Base-by-base conservation (phyloP, 2,113 vertebrate genomes). In the Cervus canadensis region DNA sequence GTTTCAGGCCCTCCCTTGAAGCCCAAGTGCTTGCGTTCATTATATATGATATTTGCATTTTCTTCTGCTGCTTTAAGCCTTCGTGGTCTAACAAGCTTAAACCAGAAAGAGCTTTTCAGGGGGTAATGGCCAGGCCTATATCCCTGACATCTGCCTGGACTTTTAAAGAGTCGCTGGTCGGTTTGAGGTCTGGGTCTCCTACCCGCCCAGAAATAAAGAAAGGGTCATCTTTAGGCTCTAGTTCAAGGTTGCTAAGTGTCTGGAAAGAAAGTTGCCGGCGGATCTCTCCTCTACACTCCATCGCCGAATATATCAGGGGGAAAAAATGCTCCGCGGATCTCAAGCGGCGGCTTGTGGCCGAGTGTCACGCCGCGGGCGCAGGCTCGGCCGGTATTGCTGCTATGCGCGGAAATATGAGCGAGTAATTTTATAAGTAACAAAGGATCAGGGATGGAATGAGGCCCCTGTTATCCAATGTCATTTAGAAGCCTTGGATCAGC, bases 401-500 rank as follows among this genome's bases (percentile, higher is more conserved):
- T 99, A 99, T 99, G 99, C 96, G 98, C 98, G 98, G 99, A 99
- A 98, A 99, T 98, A 98, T 98, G 98, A 99, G 99, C 96, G 98
- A 99, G 99, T 98, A 98, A 99, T 99, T 99, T 98, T 99, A 98
- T 98, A 98, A 99, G 99, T 98, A 99, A 99, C 99, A 99, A 99
- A 99, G 99, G 98, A 98, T 98, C 98, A 97, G 99, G 98, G 97
- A 92, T 99, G 99, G 99, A 98, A 99, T 99, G 99, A 98, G 98
- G 98, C 98, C 96, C 98, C 99, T 98, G 99, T 99, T 99, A 99
- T 99, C 98, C 99, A 97, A 98, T 99, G 99, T 99, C 99, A 99
- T 97, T 98, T 98, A 99, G 99, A 99, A 99, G 98, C 98, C 98
- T 99, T 99, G 98, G 98, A 99, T 99, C 99, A 99, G 99, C 99